Conservation (phyloP, 35 echinoderm and acorn worm species). For the Lytechinus pictus region DNA sequence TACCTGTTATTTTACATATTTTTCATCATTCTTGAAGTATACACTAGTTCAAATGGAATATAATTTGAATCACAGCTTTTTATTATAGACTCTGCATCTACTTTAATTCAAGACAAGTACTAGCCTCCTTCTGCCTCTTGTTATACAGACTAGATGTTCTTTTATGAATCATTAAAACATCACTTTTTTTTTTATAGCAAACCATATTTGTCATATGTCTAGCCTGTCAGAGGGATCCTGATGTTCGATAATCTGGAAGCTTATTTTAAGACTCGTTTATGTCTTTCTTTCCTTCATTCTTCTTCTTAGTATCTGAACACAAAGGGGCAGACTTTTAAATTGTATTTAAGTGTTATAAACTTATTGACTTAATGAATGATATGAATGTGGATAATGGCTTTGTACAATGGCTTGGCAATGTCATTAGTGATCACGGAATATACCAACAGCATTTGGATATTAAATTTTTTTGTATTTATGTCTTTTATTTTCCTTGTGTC, state of each 20-base stretch:
- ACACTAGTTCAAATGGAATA: too few species aligned
- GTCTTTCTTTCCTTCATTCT: too few species aligned
- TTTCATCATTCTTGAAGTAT: too few species aligned
- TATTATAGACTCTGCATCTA: too few species aligned
- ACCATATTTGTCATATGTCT: not conserved
- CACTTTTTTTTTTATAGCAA: not conserved
- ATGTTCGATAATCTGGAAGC: too few species aligned
- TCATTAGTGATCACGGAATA: not conserved
- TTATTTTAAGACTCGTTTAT: too few species aligned
- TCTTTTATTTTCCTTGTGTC: too few species aligned
- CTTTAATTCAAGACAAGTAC: not conserved
- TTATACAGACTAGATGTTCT: not conserved
- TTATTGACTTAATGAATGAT: not conserved
- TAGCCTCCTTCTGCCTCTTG: not conserved
- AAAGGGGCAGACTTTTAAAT: not conserved
- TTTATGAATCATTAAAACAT: not conserved
- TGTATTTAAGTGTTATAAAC: not conserved
- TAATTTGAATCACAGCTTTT: too few species aligned
- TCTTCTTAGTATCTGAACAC: not conserved
- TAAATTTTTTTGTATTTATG: too few species aligned
- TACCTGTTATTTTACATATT: too few species aligned
- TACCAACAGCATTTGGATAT: too few species aligned
- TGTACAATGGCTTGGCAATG: not conserved
- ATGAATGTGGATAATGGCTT: not conserved
- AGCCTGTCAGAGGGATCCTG: not conserved